phyloP scores from a whole-genome alignment of 2,888 invertebrate species.

The Rutpela maculata region DNA sequence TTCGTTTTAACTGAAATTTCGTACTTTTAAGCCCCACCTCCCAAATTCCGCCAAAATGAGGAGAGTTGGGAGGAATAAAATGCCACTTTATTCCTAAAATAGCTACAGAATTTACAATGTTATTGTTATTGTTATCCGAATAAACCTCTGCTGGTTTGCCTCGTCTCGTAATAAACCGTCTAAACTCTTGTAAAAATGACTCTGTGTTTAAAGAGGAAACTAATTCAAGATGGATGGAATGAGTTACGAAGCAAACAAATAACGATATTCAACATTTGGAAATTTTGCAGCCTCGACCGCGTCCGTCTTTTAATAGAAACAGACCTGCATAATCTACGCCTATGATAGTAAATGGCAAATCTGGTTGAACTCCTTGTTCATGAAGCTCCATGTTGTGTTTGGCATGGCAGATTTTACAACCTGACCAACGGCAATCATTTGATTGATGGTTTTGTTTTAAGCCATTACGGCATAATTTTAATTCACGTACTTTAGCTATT shows the following conservation, averaged over 20 bases:
- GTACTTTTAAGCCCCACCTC: background rate
- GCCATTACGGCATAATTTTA: too few relatives aligned
- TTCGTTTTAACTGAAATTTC: background rate
- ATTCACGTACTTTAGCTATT: too few relatives aligned
- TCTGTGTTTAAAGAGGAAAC: background rate
- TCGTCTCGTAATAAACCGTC: background rate
- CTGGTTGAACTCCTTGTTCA: slow-evolving; percentile 6
- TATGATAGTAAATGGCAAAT: background rate
- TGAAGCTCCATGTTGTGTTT: too few relatives aligned
- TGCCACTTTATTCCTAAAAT: background rate
- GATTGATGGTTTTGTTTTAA: too few relatives aligned
- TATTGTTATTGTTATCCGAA: background rate
- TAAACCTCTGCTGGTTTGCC: background rate
- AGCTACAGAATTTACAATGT: background rate
- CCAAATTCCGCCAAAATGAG: background rate
- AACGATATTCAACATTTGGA: slow-evolving; percentile 1
- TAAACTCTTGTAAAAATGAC: background rate
- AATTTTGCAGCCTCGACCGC: background rate
- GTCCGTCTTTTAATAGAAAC: slow-evolving; percentile 12
- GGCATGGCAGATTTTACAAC: too few relatives aligned
- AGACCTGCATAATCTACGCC: slow-evolving; percentile 28
- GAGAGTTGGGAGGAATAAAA: background rate
- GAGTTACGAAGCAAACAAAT: slow-evolving; percentile 8
- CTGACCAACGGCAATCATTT: too few relatives aligned
- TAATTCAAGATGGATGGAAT: background rate